These are phyloP conservation scores for Harpagifer antarcticus DNA, from an alignment of 2,797 vertebrate genomes.

Conservation along the genomic window DNA sequence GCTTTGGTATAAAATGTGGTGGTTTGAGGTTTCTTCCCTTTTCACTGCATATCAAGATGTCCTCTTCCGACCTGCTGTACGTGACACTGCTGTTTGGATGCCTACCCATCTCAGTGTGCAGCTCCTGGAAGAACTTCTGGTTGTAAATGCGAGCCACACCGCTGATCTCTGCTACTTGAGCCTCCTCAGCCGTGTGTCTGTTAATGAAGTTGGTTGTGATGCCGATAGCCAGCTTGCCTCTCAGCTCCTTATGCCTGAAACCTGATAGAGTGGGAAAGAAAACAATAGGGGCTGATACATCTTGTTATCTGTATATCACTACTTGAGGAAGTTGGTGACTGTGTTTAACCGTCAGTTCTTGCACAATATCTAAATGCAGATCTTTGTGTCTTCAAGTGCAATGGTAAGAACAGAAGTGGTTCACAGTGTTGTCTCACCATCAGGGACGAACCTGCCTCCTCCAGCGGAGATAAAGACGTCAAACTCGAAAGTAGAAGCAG, in stretches of 20 bases:
- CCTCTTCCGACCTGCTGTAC: background rate
- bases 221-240: slow-evolving; percentile 95
- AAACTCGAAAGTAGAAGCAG: slow-evolving; percentile 87
- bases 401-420: background rate
- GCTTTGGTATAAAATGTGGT: background rate
- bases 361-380: background rate
- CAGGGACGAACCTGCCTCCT: slow-evolving; percentile 91
- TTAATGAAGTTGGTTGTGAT: slow-evolving; percentile 96
- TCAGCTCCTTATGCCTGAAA: slow-evolving; percentile 91
- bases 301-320: background rate
- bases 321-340: background rate
- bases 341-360: slow-evolving; percentile 2
- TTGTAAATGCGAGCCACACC: slow-evolving; percentile 97
- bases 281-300: background rate
- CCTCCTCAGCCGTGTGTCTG: slow-evolving; percentile 85
- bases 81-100: background rate
- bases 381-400: background rate
- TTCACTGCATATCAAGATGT: background rate
- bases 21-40: slow-evolving; percentile 3
- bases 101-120: slow-evolving; percentile 91
- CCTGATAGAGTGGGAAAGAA: slow-evolving; percentile 77
- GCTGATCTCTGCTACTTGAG: slow-evolving; percentile 94
- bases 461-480: slow-evolving; percentile 94
- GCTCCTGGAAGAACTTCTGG: slow-evolving; percentile 95
- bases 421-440: slow-evolving; percentile 84